Percentiles rank a stretch among this genome's conserved stretches.
These are phyloP conservation scores for Pagetopsis macropterus DNA, from an alignment of 2,797 vertebrate genomes.

Conservation along the genomic window DNA sequence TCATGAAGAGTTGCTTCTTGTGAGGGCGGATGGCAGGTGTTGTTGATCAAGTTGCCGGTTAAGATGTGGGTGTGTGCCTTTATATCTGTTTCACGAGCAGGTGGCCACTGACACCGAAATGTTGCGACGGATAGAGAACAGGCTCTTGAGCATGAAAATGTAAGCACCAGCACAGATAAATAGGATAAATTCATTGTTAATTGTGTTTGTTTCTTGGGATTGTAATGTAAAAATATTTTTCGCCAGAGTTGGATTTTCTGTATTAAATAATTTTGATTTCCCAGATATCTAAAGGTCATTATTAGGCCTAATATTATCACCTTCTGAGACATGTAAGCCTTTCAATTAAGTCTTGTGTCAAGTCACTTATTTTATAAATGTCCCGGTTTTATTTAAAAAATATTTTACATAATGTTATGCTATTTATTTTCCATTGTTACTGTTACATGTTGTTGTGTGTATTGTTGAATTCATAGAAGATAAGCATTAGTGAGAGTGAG, in stretches of 20 bases:
- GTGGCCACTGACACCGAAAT: constrained; percentile 33
- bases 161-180: background rate
- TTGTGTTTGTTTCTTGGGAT: background rate
- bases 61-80: constrained; percentile 23
- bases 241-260: background rate
- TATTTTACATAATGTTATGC: background rate
- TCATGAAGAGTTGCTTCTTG: constrained; percentile 55
- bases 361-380: background rate
- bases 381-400: background rate
- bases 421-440: background rate
- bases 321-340: background rate
- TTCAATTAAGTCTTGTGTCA: background rate
- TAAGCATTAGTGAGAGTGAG: background rate
- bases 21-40: constrained; percentile 54
- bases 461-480: background rate
- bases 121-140: background rate
- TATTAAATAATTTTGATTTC: too few species aligned
- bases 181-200: background rate
- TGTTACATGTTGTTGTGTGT: background rate
- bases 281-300: background rate
- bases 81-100: constrained; percentile 38
- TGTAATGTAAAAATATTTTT: background rate
- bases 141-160: background rate
- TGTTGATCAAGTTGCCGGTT: constrained; percentile 51
- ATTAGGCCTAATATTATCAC: background rate